A percentile compares a stretch with the other conserved stretches of the same genome.
Evolutionary conservation across 2,797 vertebrate genomes (phyloP).

Genomic region (Tragelaphus eurycerus): DNA sequence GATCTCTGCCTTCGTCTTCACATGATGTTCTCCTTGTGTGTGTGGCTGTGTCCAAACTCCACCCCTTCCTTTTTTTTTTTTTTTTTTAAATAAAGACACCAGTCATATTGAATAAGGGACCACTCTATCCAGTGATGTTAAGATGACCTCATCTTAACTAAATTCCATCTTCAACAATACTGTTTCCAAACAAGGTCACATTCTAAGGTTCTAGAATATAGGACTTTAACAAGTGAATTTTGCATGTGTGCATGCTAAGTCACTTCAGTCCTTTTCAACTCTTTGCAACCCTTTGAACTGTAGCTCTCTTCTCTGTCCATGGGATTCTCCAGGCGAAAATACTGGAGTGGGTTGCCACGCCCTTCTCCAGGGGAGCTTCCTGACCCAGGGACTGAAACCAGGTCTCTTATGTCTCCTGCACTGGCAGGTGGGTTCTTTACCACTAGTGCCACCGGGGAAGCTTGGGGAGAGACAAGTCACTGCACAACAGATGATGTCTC

Average conservation of each 20-base stretch:
- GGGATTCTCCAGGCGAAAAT: background rate
- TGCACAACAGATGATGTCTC: background rate
- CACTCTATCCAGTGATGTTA: background rate
- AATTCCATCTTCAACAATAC: background rate
- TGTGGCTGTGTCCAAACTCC: background rate
- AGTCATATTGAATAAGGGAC: background rate
- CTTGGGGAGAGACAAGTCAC: background rate
- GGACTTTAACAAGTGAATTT: background rate
- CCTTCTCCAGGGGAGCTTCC: background rate
- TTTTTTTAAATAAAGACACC: background rate
- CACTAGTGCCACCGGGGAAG: background rate
- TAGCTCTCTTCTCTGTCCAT: background rate
- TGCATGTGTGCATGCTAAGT: background rate
- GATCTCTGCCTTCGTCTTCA: background rate
- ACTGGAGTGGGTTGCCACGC: background rate
- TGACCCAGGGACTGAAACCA: background rate
- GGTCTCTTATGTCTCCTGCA: background rate
- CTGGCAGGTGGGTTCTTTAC: background rate
- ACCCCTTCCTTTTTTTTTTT: no score
- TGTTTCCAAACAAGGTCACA: background rate
- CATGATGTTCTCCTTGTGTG: accelerated
- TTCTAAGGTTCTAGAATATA: background rate
- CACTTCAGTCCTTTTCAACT: background rate
- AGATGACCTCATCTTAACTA: background rate
- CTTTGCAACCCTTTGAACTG: background rate